Base-by-base conservation (phyloP, 2,113 vertebrate species). In the Gallinago paraguaiae region DNA sequence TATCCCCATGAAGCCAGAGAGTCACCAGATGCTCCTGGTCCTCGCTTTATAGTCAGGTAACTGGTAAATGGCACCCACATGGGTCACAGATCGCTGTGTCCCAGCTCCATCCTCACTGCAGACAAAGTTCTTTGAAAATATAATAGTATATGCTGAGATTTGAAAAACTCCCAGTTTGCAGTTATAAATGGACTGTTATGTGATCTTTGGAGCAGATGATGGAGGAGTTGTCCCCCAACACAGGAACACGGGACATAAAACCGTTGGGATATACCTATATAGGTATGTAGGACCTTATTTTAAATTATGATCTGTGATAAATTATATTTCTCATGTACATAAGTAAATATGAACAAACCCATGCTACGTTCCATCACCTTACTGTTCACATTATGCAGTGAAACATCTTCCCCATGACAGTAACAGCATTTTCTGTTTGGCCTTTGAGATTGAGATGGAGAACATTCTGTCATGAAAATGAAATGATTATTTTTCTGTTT, bases 1-100 rank as follows among this genome's bases (percentile, higher is more conserved):
- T 97, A 86, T 94, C 79, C 92, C 96, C 70, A 94, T 17, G 92
- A 96, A 93, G 83, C 83, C 8, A 35, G 56, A 90, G 70, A 84
- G 80, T 33, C 23, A 31, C 79, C 54, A 16, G 1, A 6, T 13
- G 15, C 45, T 76, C 39, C 45, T 71, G 28, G 37, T 33, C 68
- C 68, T 35, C 24, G 5, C 54, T 77, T 74, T 25, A 75, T 51
- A 23, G 0, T 31, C 84, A 88, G 69, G 83, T 65, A 31, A 48
- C 0, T 35, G 69, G 64, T 65, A 70, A 30, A 53, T 15, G 82
- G 37, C n/a, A 43, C n/a, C 37, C 71, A 13, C 0, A 37, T 4
- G 51, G 69, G n/a, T 28, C 25, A 4, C 71, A 27, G 41, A 48
- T 9, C 68, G 33, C 20, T 2, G 1, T 53, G 74, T 54, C 80